Conservation (phyloP, 2,888 invertebrate species). For the Tenthredo livida region DNA sequence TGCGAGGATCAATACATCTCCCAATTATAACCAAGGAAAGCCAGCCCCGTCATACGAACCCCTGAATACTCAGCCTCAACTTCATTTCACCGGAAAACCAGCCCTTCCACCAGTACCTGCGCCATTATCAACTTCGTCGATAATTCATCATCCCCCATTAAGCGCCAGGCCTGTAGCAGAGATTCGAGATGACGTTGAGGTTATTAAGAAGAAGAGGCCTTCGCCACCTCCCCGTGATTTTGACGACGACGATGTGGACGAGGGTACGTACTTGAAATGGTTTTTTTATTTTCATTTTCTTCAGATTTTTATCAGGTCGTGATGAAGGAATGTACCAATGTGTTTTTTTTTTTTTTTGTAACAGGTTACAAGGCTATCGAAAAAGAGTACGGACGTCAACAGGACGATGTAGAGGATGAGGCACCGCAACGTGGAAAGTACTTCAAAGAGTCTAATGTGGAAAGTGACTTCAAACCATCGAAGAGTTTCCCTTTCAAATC, state of each 20-base stretch:
- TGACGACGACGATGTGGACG: conserved; percentile 60
- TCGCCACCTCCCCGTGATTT: conserved; percentile 62
- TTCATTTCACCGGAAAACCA: conserved; percentile 66
- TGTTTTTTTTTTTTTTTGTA: background rate
- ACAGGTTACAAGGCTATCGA: conserved; percentile 57
- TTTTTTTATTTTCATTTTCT: background rate
- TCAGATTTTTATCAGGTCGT: background rate
- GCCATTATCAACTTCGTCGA: conserved; percentile 29
- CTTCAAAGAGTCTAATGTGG: conserved; percentile 58
- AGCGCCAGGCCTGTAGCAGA: conserved; percentile 62
- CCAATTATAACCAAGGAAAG: conserved; percentile 55
- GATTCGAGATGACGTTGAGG: conserved; percentile 72
- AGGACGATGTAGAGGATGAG: conserved; percentile 57
- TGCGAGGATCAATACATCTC: conserved; percentile 60
- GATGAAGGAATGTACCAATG: background rate
- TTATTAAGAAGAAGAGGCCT: conserved; percentile 69
- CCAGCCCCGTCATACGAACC: conserved; percentile 65
- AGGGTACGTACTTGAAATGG: conserved; percentile 35
- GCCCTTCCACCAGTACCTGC: conserved; percentile 20
- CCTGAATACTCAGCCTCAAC: conserved; percentile 70
- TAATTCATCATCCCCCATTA: conserved; percentile 52
- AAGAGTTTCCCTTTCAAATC: conserved; percentile 63
- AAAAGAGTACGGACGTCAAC: conserved; percentile 53
- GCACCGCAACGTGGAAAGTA: conserved; percentile 53
- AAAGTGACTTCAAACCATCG: conserved; percentile 65